Evolutionary conservation across 2,888 invertebrate species (phyloP).

Genomic region (Horisme vitalbata): DNA sequence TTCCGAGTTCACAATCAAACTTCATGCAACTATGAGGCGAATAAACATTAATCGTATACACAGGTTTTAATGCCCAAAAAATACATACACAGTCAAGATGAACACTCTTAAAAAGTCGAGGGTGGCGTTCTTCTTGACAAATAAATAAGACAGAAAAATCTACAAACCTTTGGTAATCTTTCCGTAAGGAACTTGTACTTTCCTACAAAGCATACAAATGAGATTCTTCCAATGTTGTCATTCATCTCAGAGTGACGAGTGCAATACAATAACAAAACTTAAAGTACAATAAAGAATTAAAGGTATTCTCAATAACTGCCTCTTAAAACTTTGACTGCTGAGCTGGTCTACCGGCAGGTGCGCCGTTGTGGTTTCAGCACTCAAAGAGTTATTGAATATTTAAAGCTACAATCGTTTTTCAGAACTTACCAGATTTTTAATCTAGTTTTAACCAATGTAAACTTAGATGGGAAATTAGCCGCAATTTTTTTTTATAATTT

Average conservation of each 20-base stretch:
- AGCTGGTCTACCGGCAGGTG: no score
- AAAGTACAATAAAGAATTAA: no score
- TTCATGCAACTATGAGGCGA: slow-evolving; percentile 7
- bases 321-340: no score
- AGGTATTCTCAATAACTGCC: no score
- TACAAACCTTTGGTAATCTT: slow-evolving; percentile 13
- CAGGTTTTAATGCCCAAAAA: slow-evolving; percentile 10
- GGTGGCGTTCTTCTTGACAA: not conserved
- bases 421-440: no score
- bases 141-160: slow-evolving; percentile 2
- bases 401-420: no score
- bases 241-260: slow-evolving; percentile 6
- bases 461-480: no score
- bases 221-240: slow-evolving; percentile 12
- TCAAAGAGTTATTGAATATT: no score
- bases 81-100: no score
- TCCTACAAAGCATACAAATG: slow-evolving; percentile 7
- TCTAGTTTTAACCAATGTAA: no score
- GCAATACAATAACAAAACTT: not conserved
- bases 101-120: not conserved
- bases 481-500: no score
- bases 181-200: slow-evolving; percentile 12
- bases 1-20: no score
- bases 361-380: not conserved
- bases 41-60: slow-evolving; percentile 3